phyloP scores from a whole-genome alignment of 2,888 invertebrate species.

The Ischnus inquisitorius region DNA sequence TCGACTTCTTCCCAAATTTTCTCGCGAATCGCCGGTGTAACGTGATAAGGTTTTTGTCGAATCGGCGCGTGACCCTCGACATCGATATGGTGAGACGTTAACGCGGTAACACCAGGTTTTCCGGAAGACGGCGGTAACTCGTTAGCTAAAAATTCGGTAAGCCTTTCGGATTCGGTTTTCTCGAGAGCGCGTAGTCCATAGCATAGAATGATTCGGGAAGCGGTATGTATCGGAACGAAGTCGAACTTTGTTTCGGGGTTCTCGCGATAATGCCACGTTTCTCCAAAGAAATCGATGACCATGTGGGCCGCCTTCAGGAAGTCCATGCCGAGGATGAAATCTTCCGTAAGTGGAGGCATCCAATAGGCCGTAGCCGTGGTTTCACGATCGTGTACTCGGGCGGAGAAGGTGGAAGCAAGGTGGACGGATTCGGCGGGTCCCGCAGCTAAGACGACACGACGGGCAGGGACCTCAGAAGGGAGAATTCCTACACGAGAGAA shows the following conservation, averaged over 20 bases:
- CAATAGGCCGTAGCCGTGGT: not conserved
- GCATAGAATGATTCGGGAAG: not conserved
- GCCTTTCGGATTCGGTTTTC: not conserved
- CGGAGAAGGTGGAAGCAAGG: not conserved
- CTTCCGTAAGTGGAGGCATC: not conserved
- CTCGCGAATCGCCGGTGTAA: not conserved
- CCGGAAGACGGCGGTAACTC: not conserved
- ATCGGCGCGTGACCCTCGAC: not conserved
- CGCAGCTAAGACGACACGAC: not conserved
- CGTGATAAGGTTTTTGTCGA: not conserved
- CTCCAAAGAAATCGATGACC: not conserved
- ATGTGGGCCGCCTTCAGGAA: not conserved
- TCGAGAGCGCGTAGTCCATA: not conserved
- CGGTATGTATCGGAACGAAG: not conserved
- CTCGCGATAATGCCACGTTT: no score
- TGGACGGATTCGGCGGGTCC: not conserved
- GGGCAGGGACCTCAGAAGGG: not conserved
- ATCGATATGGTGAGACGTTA: not conserved
- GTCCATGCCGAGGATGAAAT: not conserved
- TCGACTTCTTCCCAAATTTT: not conserved
- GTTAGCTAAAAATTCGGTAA: not conserved
- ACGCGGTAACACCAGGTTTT: not conserved
- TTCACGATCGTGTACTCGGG: not conserved
- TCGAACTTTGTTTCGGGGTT: not conserved
- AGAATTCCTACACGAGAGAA: not conserved